A percentile compares a stretch with the other conserved stretches of the same genome.
Evolutionary conservation across 2,113 vertebrate genomes (phyloP).

Genomic region (Ceyx cyanopectus): DNA sequence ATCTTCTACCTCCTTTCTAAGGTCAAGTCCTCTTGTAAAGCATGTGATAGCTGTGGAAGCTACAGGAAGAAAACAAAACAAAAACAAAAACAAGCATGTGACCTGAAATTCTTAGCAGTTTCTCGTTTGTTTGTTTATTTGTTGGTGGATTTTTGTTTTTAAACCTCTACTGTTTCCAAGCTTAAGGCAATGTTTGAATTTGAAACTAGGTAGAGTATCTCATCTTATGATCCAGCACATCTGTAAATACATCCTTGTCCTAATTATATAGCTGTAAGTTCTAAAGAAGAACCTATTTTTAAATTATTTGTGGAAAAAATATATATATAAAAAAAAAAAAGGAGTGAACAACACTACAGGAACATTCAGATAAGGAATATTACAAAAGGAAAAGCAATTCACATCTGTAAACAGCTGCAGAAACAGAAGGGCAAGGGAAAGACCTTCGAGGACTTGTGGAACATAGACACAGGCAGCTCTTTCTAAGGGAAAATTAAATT

Average conservation of each 20-base stretch:
- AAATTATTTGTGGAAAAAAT: not conserved
- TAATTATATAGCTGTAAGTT: not conserved
- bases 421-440: not conserved
- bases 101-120: not conserved
- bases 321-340: too few relatives aligned
- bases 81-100: not conserved
- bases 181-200: not conserved
- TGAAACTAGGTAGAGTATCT: not conserved
- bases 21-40: constrained; percentile 85
- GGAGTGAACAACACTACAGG: not conserved
- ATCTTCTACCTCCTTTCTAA: constrained; percentile 76
- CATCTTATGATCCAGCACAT: not conserved
- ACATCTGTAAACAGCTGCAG: not conserved
- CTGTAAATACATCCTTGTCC: not conserved
- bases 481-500: not conserved
- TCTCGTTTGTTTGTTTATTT: not conserved
- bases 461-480: not conserved
- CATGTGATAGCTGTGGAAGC: constrained; percentile 82
- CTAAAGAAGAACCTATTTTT: not conserved
- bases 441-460: not conserved
- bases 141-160: not conserved
- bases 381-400: not conserved
- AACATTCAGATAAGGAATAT: not conserved
- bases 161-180: not conserved
- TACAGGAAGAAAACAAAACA: constrained; percentile 41